These are phyloP conservation scores for Triplophysa dalaica DNA, from an alignment of 2,113 vertebrate species.

Conservation along the genomic window DNA sequence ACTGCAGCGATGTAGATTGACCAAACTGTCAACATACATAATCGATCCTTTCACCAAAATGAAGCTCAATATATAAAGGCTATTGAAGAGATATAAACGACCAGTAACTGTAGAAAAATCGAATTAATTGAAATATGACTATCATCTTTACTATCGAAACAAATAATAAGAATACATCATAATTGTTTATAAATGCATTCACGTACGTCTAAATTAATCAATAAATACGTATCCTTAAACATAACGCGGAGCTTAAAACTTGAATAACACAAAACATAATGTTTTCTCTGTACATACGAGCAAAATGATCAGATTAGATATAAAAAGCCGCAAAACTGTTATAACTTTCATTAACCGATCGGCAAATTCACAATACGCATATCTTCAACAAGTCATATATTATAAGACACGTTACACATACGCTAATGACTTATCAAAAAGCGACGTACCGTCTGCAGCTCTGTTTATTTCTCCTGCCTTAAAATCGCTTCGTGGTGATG, in stretches of 20 bases:
- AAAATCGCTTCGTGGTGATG: background rate
- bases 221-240: too few relatives aligned
- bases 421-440: background rate
- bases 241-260: too few relatives aligned
- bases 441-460: constrained; percentile 7
- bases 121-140: background rate
- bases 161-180: too few relatives aligned
- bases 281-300: too few relatives aligned
- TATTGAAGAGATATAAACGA: too few relatives aligned
- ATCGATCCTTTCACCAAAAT: background rate
- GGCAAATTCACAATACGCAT: background rate
- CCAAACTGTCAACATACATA: background rate
- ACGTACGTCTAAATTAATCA: too few relatives aligned
- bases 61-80: background rate
- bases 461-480: constrained; percentile 1
- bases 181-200: too few relatives aligned
- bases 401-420: background rate
- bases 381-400: background rate
- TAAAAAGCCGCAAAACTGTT: too few relatives aligned
- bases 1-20: background rate
- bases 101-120: background rate
- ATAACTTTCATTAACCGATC: background rate
- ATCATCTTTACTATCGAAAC: too few relatives aligned
- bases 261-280: too few relatives aligned
- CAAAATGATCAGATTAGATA: too few relatives aligned